These are phyloP conservation scores for Eufriesea mexicana DNA, from an alignment of 1,140 invertebrate species.

Conservation along the genomic window DNA sequence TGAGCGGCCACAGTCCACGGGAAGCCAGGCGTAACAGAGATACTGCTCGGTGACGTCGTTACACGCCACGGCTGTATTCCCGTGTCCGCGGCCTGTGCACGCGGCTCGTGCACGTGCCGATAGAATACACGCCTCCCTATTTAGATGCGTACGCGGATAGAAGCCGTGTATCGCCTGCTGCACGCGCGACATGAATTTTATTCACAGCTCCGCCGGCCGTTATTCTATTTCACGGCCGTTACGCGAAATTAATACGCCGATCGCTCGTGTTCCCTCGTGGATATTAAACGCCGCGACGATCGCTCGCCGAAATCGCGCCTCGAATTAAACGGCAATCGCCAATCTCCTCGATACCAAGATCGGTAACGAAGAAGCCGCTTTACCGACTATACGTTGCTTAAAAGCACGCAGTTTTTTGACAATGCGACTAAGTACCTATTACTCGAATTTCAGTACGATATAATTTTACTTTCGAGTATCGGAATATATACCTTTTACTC, in stretches of 20 bases:
- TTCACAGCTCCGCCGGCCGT: background rate
- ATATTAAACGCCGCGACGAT: background rate
- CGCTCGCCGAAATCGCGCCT: too few species aligned
- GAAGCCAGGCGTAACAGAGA: slow-evolving; percentile 79
- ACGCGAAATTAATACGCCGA: background rate
- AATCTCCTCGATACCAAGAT: too few species aligned
- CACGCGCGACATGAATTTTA: slow-evolving; percentile 28
- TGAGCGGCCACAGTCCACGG: slow-evolving; percentile 78
- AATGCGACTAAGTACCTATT: too few species aligned
- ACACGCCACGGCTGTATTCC: slow-evolving; percentile 61
- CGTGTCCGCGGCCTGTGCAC: slow-evolving; percentile 35
- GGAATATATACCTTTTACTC: too few species aligned
- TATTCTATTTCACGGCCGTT: background rate
- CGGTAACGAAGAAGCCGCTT: too few species aligned
- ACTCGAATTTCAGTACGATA: too few species aligned
- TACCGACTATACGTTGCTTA: too few species aligned
- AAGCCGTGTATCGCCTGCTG: background rate
- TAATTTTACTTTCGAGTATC: too few species aligned
- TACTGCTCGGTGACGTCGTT: slow-evolving; percentile 78
- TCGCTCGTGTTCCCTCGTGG: background rate
- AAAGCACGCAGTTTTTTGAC: too few species aligned
- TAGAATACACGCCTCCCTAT: slow-evolving; percentile 48
- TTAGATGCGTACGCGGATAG: slow-evolving; percentile 38
- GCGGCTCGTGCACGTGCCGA: slow-evolving; percentile 25
- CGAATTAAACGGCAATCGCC: background rate